Conservation (phyloP, 2,888 invertebrate species). For the Macaria notata region DNA sequence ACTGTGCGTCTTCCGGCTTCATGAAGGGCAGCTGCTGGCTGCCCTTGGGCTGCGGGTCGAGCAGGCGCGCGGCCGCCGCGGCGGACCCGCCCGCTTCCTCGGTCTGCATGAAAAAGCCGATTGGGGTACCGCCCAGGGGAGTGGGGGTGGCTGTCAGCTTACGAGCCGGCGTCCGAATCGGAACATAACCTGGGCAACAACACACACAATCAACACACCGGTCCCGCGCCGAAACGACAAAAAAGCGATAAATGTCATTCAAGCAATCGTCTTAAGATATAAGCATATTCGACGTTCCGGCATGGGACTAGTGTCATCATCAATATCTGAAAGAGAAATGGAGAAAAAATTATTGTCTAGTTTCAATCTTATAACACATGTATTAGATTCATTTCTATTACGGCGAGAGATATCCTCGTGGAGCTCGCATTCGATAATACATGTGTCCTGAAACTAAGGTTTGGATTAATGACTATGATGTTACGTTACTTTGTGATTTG, state of each 20-base stretch:
- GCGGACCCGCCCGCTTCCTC: conserved; percentile 93
- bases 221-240: conserved; percentile 37
- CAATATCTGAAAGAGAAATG: conserved; percentile 80
- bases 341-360: conserved; percentile 59
- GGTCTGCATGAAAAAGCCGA: conserved; percentile 97
- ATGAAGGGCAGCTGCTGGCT: conserved; percentile 96
- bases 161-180: conserved; percentile 97
- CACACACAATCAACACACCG: conserved; percentile 41
- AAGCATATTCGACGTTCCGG: conserved; percentile 62
- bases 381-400: conserved; percentile 47
- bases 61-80: conserved; percentile 88
- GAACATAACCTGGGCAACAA: conserved; percentile 90
- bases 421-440: conserved; percentile 63
- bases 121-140: conserved; percentile 95
- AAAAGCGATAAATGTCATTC: conserved; percentile 34
- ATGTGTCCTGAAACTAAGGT: conserved; percentile 79
- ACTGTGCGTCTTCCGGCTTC: conserved; percentile 99
- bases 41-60: conserved; percentile 98
- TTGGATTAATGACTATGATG: conserved; percentile 70
- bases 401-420: conserved; percentile 47
- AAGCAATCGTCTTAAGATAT: conserved; percentile 45
- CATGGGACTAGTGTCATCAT: conserved; percentile 75
- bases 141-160: conserved; percentile 99
- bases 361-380: conserved; percentile 60
- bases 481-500: conserved; percentile 36